Percentiles rank a stretch among this genome's conserved stretches.
Evolutionary conservation across 2,113 vertebrate genomes (phyloP).

Genomic region (Xenopus borealis): DNA sequence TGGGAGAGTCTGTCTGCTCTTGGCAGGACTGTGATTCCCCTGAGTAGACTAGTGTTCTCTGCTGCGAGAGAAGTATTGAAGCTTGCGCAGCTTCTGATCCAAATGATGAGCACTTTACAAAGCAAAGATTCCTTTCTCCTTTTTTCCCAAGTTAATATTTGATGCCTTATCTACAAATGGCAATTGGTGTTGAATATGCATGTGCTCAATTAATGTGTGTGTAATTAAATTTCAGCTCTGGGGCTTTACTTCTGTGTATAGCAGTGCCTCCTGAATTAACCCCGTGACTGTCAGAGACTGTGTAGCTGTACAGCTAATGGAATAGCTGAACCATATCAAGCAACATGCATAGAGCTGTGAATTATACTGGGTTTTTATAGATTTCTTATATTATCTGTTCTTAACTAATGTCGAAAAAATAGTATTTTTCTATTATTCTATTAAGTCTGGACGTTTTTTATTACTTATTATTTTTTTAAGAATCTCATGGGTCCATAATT

Average conservation of each 20-base stretch:
- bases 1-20: conserved; percentile 1
- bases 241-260: conserved; percentile 10
- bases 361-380: too few relatives aligned
- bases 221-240: conserved; percentile 34
- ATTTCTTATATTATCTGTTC: too few relatives aligned
- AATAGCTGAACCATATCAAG: not conserved
- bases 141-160: conserved; percentile 32
- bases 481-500: too few relatives aligned
- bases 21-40: conserved; percentile 16
- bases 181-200: conserved; percentile 46
- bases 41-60: conserved; percentile 3
- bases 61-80: conserved; percentile 25
- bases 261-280: conserved; percentile 10
- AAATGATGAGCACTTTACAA: conserved; percentile 39
- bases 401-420: too few relatives aligned
- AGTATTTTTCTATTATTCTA: too few relatives aligned
- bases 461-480: too few relatives aligned
- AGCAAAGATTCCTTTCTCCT: conserved; percentile 31
- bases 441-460: too few relatives aligned
- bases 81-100: conserved; percentile 8
- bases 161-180: conserved; percentile 45
- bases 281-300: not conserved
- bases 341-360: too few relatives aligned
- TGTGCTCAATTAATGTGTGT: conserved; percentile 32
- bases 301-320: too few relatives aligned